A percentile compares a stretch with the other conserved stretches of the same genome.
These are phyloP conservation scores for Pseudochirops cupreus DNA, from an alignment of 2,797 vertebrate species.

Conservation along the genomic window DNA sequence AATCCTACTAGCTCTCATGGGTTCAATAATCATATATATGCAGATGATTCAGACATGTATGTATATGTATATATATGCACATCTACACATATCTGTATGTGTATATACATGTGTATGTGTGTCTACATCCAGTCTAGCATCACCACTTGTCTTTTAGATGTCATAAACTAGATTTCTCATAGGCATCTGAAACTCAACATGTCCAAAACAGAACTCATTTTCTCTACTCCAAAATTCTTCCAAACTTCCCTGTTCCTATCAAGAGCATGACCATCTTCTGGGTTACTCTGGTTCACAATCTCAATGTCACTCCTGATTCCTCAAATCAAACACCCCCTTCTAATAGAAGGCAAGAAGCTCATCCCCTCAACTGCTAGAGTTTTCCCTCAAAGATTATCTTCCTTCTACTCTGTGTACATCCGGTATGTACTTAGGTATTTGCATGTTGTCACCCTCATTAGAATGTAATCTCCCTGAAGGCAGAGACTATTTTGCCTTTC, in stretches of 20 bases:
- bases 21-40: neutral
- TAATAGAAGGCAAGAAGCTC: neutral
- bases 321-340: neutral
- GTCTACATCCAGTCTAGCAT: neutral
- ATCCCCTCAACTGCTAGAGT: neutral
- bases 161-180: neutral
- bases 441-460: neutral
- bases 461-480: neutral
- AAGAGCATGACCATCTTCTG: neutral
- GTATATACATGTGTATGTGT: neutral
- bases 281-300: neutral
- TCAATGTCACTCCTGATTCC: neutral
- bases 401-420: neutral
- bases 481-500: neutral
- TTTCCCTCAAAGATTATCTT: neutral
- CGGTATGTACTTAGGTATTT: neutral
- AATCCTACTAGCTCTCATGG: neutral
- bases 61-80: neutral
- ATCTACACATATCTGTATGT: neutral
- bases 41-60: neutral
- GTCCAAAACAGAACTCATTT: neutral
- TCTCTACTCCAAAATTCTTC: neutral
- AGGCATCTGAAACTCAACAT: neutral
- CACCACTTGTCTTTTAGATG: neutral
- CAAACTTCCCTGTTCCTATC: neutral